These are phyloP conservation scores for Geotrupes spiniger DNA, from an alignment of 2,888 invertebrate genomes.

Conservation along the genomic window DNA sequence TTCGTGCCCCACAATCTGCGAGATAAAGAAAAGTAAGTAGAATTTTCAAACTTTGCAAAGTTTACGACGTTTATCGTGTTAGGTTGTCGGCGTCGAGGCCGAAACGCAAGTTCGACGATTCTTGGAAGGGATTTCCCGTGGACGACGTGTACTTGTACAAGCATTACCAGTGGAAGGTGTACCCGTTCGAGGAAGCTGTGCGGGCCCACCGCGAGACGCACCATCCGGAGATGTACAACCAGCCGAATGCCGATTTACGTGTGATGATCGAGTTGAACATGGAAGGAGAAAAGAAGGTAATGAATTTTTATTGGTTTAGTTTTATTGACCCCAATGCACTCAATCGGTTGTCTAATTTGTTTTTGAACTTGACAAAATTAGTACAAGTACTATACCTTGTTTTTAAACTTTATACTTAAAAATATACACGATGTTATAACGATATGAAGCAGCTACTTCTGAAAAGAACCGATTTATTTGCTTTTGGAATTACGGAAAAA, in stretches of 20 bases:
- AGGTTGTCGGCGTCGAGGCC: slow-evolving; percentile 50
- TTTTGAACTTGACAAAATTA: too few species aligned
- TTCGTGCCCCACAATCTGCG: slow-evolving; percentile 71
- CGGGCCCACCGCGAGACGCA: slow-evolving; percentile 76
- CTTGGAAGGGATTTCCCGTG: slow-evolving; percentile 53
- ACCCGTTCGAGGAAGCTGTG: slow-evolving; percentile 73
- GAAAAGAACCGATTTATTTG: too few species aligned
- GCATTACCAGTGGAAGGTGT: slow-evolving; percentile 60
- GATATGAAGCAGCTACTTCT: too few species aligned
- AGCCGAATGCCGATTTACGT: slow-evolving; percentile 67
- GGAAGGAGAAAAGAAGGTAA: slow-evolving; percentile 66
- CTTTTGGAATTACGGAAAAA: too few species aligned
- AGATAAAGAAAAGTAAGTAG: slow-evolving; percentile 54
- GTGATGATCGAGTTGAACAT: slow-evolving; percentile 78
- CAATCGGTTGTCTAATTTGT: too few species aligned
- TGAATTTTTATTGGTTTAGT: too few species aligned
- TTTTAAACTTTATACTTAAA: too few species aligned
- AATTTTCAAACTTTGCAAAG: background rate
- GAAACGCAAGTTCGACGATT: slow-evolving; percentile 61
- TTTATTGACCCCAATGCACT: too few species aligned
- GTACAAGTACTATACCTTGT: too few species aligned
- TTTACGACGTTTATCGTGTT: slow-evolving; percentile 16
- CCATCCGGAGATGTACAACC: slow-evolving; percentile 78
- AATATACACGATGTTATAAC: too few species aligned
- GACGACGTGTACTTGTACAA: slow-evolving; percentile 64